Evolutionary conservation across 1,140 invertebrate genomes (phyloP), one percentile per base, ranked within the genome.

Genomic region (Holcopasites calliopsidis): DNA sequence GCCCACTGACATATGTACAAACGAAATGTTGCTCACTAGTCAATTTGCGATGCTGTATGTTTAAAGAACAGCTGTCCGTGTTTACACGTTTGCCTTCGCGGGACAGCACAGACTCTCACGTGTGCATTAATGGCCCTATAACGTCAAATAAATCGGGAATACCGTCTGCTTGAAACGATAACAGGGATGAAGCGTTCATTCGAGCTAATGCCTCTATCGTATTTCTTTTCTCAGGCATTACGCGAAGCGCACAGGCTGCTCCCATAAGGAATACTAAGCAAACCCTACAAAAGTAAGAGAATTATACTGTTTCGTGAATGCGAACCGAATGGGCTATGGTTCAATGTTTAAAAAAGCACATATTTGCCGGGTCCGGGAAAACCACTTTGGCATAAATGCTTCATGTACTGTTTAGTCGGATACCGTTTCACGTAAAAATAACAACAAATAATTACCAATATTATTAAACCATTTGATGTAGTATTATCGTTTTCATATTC

Each of bases 41-140:
- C 40, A 47, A n/a, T 23, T 31, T 47, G 26, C 40, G 31, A 62
- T 13, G 23, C 16, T 26, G 5, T 16, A 18, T 31, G 18, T 23
- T 62, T n/a, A 18, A 18, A 21, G 31, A 10, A 40, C 60, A 47
- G 40, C 40, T 44, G 60, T 11, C 28, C 26, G 40, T 47, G 60
- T 62, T 47, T 47, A n/a, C n/a, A n/a, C n/a, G n/a, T 62, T 50
- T n/a, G 44, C 58, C n/a, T n/a, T n/a, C n/a, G 35, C 23, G 13
- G 6, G 16, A 38, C 38, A 10, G 26, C 44, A 47, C 60, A 16
- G 31, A 31, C 16, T 62, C 26, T 62, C 35, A 26, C 60, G 5
- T 31, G 38, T n/a, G 40, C 60, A 62, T 61, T 44, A 62, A 62
- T 44, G 26, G 60, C 18, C 11, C 26, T 26, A 47, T 62, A 62